phyloP scores from a whole-genome alignment of 2,888 invertebrate species.

The Megamerina dolium region DNA sequence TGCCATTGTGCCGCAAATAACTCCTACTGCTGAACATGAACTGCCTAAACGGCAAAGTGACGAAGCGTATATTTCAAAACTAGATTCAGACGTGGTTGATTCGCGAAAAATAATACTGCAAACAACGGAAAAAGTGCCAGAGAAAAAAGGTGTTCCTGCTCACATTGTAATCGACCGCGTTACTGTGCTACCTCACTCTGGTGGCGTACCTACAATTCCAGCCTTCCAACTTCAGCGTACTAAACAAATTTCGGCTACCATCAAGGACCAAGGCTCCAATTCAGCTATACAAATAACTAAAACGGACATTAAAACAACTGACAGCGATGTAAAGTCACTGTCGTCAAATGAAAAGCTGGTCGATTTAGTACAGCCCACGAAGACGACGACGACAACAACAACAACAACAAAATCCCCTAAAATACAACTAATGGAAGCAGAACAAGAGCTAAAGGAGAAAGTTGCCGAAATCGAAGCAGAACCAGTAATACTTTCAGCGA shows the following conservation, averaged over 20 bases:
- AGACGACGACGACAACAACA: constrained; percentile 1
- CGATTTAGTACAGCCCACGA: neutral
- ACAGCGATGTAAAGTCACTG: neutral
- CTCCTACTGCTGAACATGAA: constrained; percentile 10
- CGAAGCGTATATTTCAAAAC: neutral
- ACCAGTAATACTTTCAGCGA: constrained; percentile 45
- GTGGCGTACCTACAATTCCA: constrained; percentile 30
- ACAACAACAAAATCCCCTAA: constrained; percentile 25
- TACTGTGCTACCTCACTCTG: constrained; percentile 32
- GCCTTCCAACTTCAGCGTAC: constrained; percentile 36
- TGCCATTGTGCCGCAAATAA: constrained; percentile 23
- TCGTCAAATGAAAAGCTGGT: neutral
- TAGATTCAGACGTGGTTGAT: neutral
- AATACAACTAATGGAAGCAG: constrained; percentile 35
- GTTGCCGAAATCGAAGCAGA: constrained; percentile 47
- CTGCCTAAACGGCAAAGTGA: constrained; percentile 14
- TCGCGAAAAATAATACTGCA: constrained; percentile 26
- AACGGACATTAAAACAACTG: constrained; percentile 11
- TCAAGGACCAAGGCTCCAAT: constrained; percentile 23
- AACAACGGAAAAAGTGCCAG: constrained; percentile 33
- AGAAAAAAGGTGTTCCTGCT: constrained; percentile 26
- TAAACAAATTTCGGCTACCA: constrained; percentile 29
- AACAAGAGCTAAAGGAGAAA: constrained; percentile 43
- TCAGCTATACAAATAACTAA: constrained; percentile 33
- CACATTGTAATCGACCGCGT: constrained; percentile 43